Percentiles rank a stretch among this genome's conserved stretches.
These are phyloP conservation scores for Pogonophryne albipinna DNA, from an alignment of 2,797 vertebrate species.

Conservation along the genomic window DNA sequence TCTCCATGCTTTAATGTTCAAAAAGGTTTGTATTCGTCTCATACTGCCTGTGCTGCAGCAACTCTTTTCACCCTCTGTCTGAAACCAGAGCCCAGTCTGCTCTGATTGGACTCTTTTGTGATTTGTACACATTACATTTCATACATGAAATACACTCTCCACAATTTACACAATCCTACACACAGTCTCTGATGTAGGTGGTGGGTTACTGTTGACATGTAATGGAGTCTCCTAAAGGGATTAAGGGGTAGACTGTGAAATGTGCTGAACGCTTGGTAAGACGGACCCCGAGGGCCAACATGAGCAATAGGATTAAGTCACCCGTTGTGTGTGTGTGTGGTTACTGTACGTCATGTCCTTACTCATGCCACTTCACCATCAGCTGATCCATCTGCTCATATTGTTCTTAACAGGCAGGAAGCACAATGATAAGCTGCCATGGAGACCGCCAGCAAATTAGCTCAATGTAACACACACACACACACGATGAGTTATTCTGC, in stretches of 20 bases:
- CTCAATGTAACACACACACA: background rate
- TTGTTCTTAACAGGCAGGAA: constrained; percentile 19
- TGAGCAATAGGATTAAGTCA: constrained; percentile 70
- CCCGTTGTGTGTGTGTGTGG: constrained; percentile 28
- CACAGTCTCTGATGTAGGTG: constrained; percentile 43
- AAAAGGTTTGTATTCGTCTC: no score
- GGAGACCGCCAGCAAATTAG: constrained; percentile 23
- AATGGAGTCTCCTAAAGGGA: constrained; percentile 79
- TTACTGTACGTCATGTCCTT: constrained; percentile 41
- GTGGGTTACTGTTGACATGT: constrained; percentile 71
- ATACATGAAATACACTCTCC: no score
- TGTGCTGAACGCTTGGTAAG: constrained; percentile 73
- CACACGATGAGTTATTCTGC: constrained; percentile 1
- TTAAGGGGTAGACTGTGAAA: constrained; percentile 79
- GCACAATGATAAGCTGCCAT: constrained; percentile 25
- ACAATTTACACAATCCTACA: background rate
- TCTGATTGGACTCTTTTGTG: no score
- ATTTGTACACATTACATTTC: background rate
- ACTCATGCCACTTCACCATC: constrained; percentile 46
- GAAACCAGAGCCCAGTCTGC: no score
- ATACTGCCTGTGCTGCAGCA: no score
- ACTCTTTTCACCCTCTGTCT: no score
- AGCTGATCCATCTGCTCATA: constrained; percentile 39
- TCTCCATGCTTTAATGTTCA: no score
- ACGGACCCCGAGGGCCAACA: constrained; percentile 63